These are phyloP conservation scores for Eupleurogrammus muticus DNA, from an alignment of 2,797 vertebrate genomes.

Conservation along the genomic window DNA sequence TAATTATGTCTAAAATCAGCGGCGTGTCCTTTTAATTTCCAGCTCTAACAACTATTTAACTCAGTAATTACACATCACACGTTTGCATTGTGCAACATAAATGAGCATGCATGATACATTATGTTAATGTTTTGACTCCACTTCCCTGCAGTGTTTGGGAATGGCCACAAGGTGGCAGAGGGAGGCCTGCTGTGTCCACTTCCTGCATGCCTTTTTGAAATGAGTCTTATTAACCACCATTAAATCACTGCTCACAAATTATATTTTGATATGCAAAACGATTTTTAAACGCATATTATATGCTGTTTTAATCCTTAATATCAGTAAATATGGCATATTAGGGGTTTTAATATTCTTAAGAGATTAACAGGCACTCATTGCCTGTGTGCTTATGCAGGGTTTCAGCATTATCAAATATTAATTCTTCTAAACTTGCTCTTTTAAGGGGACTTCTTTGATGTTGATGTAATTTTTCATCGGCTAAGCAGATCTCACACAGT, in stretches of 20 bases:
- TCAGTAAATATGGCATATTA: conserved; percentile 83
- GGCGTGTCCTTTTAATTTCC: not conserved
- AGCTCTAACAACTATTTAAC: not conserved
- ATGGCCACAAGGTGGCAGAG: conserved; percentile 78
- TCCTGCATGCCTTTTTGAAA: conserved; percentile 44
- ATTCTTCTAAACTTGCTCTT: conserved; percentile 84
- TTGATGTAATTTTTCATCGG: conserved; percentile 79
- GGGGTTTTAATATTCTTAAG: conserved; percentile 79
- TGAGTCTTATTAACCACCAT: conserved; percentile 62
- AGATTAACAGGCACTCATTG: conserved; percentile 76
- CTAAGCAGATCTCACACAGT: conserved; percentile 77
- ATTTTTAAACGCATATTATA: conserved; percentile 83
- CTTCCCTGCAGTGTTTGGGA: conserved; percentile 50
- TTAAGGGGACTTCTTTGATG: conserved; percentile 83
- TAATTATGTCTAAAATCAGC: not conserved
- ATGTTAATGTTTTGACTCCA: not conserved
- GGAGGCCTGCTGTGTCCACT: conserved; percentile 44
- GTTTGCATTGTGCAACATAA: not conserved
- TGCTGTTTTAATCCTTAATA: conserved; percentile 84
- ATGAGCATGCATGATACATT: not conserved
- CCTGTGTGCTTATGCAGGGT: conserved; percentile 76
- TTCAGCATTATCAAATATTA: conserved; percentile 84
- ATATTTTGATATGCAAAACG: conserved; percentile 84
- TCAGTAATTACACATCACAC: not conserved
- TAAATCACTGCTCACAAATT: conserved; percentile 79